Conservation (phyloP, 2,113 vertebrate species). For the Gnathonemus echidnorhynchus region DNA sequence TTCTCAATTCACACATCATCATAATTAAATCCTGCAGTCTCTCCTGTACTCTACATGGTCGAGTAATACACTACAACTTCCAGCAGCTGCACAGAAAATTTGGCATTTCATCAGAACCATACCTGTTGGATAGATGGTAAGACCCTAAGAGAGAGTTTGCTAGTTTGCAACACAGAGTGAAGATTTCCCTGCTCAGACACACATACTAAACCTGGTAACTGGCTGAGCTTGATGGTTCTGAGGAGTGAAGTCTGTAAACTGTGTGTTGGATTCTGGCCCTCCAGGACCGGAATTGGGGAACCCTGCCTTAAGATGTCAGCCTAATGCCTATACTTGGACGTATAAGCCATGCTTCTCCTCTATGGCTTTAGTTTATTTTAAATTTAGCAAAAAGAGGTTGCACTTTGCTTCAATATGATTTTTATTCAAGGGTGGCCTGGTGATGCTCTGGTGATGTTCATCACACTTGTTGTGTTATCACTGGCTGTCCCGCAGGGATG, state of each 20-base stretch:
- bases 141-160: neutral
- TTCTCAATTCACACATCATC: neutral
- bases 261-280: neutral
- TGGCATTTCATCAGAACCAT: neutral
- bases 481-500: too few relatives aligned
- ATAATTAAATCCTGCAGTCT: neutral
- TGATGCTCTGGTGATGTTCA: too few relatives aligned
- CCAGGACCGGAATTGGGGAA: neutral
- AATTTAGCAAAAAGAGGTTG: too few relatives aligned
- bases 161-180: neutral
- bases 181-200: neutral
- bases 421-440: too few relatives aligned
- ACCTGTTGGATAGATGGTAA: neutral
- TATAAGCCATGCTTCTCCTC: neutral
- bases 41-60: neutral
- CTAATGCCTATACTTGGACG: neutral
- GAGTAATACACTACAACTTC: neutral
- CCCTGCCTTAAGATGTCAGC: neutral
- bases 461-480: too few relatives aligned
- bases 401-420: too few relatives aligned
- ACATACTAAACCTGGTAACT: neutral
- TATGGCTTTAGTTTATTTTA: neutral
- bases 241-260: neutral
- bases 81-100: neutral
- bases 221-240: too few relatives aligned